Conservation (phyloP, 2,113 vertebrate genomes). For the Scomber scombrus region DNA sequence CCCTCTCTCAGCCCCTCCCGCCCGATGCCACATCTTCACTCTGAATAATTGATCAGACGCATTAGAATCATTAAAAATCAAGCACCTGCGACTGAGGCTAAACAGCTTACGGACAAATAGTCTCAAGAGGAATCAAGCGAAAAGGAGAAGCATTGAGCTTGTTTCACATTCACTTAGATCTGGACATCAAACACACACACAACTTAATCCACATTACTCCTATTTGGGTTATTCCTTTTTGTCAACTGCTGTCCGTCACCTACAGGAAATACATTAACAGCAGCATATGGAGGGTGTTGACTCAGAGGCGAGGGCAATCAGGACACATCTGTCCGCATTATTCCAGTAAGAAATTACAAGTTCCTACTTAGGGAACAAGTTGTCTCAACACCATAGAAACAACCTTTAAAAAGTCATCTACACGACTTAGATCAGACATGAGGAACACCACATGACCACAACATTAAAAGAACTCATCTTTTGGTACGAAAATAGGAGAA, state of each 20-base stretch:
- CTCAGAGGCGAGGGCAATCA: neutral
- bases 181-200: neutral
- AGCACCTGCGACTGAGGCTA: conserved; percentile 34
- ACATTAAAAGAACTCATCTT: too few species aligned
- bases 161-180: neutral
- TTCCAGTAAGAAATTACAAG: neutral
- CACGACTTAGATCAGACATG: neutral
- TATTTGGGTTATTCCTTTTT: neutral
- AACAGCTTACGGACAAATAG: neutral
- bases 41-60: conserved; percentile 63
- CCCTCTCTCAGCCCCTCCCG: too few species aligned
- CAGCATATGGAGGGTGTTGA: neutral
- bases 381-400: neutral
- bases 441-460: conserved; percentile 2
- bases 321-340: neutral
- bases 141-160: neutral
- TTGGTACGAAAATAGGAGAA: too few species aligned
- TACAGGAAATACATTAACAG: too few species aligned
- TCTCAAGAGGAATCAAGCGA: neutral
- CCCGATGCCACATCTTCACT: conserved; percentile 10
- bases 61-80: conserved; percentile 17
- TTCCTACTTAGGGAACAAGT: neutral
- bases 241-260: neutral
- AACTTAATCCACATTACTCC: neutral
- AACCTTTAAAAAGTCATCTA: neutral